Conservation (phyloP, 2,888 invertebrate genomes). For the Mythimna pallens region DNA sequence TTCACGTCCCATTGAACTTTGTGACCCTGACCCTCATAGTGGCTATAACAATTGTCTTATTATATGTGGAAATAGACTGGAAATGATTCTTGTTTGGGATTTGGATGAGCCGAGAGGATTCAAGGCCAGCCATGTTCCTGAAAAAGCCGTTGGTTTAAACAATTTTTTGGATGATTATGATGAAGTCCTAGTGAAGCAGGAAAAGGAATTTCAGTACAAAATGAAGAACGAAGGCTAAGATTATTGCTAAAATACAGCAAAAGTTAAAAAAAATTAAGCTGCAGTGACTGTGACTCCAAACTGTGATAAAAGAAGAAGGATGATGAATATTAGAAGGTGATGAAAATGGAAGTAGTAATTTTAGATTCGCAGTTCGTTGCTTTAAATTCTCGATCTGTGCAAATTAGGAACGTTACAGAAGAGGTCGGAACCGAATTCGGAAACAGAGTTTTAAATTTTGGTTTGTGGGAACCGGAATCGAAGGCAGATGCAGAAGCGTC, state of each 20-base stretch:
- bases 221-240: neutral
- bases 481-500: no score
- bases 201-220: neutral
- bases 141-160: neutral
- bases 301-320: no score
- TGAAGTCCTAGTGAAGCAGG: neutral
- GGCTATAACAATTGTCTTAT: slow-evolving; percentile 43
- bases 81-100: slow-evolving; percentile 7
- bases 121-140: no score
- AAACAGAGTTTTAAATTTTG: no score
- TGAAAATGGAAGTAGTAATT: no score
- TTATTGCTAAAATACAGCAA: no score
- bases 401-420: no score
- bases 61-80: slow-evolving; percentile 38
- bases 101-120: neutral
- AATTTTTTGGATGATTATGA: neutral
- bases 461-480: no score
- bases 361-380: no score
- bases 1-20: slow-evolving; percentile 51
- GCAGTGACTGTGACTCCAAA: neutral
- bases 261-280: neutral
- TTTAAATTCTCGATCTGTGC: no score
- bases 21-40: slow-evolving; percentile 32
- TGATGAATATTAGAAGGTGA: no score
- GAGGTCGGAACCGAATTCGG: no score